Conservation (phyloP, 1,140 invertebrate genomes). For the Augochlora pura region DNA sequence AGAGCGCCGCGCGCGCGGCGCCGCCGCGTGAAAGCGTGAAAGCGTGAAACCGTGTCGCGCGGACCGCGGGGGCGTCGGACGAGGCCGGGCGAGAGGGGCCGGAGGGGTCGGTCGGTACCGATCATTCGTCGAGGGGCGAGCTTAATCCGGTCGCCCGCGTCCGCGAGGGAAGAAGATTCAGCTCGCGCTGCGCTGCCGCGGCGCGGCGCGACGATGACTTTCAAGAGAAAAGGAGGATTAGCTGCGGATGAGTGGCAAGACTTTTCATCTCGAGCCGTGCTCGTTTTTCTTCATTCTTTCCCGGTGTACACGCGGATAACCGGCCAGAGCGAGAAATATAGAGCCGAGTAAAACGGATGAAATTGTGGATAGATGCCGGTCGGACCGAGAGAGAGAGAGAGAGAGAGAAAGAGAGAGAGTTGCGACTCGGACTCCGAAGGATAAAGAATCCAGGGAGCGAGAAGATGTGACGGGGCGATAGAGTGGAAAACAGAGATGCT, state of each 20-base stretch:
- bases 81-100: no score
- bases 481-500: conserved; percentile 66
- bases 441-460: not conserved
- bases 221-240: conserved; percentile 68
- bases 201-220: conserved; percentile 54
- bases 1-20: not conserved
- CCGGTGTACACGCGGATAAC: conserved; percentile 33
- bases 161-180: conserved; percentile 48
- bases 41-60: conserved; percentile 7
- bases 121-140: conserved; percentile 45
- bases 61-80: no score
- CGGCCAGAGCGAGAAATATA: conserved; percentile 6
- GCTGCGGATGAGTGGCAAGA: conserved; percentile 58
- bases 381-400: conserved; percentile 18
- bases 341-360: not conserved
- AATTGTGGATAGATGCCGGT: conserved; percentile 20
- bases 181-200: not conserved
- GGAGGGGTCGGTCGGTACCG: conserved; percentile 32
- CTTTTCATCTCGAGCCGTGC: conserved; percentile 59
- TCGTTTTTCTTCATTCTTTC: conserved; percentile 57
- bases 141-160: conserved; percentile 41
- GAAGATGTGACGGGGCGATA: conserved; percentile 59
- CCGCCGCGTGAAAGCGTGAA: not conserved
- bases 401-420: conserved; percentile 25
- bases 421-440: not conserved